Base-by-base conservation (phyloP, 1,140 invertebrate genomes). In the Asbolus verrucosus region DNA sequence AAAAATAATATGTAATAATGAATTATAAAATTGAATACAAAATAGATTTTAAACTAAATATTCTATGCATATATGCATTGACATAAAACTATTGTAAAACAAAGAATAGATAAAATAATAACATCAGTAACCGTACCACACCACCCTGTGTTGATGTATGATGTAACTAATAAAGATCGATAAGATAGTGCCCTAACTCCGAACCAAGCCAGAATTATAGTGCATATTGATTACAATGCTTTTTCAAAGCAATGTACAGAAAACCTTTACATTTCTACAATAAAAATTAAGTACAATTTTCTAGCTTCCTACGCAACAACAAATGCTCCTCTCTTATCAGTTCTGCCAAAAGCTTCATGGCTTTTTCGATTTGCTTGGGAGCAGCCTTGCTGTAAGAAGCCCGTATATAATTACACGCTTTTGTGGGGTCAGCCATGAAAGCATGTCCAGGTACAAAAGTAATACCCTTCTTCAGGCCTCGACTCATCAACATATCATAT, bases 371-470 rank as follows among this genome's bases (percentile, higher is more conserved):
- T 70, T 92, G 85, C 69, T 88, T 83, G 27, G 85, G 81, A 0
- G 85, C 77, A 11, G 87, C 85, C 74, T 89, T 85, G 16, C 90
- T 88, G 74, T 88, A 94, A 1, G 91, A 88, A 11, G 89, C 84
- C 62, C 92, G 81, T 43, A 93, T 80, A 76, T 89, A 89, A 50
- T 86, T 87, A 71, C 85, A 90, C 4, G 88, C 85, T 41, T 83
- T 80, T 6, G 77, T 78, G 1, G 82, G 78, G 79, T 91, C 86
- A 24, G 83, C 84, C 80, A 87, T 84, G 74, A 92, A 93, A 0
- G 87, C 88, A 62, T 87, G 87, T 0, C 91, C 92, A 0, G 91
- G 91, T 0, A 90, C 85, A 62, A 92, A 82, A 70, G 90, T 86
- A 0, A 92, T 85, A 6, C 88, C 85, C 15, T 83, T 82, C 66